Evolutionary conservation across 2,113 vertebrate species (phyloP), one percentile per base, ranked within the genome.

Genomic region (Zosterops pallidus): DNA sequence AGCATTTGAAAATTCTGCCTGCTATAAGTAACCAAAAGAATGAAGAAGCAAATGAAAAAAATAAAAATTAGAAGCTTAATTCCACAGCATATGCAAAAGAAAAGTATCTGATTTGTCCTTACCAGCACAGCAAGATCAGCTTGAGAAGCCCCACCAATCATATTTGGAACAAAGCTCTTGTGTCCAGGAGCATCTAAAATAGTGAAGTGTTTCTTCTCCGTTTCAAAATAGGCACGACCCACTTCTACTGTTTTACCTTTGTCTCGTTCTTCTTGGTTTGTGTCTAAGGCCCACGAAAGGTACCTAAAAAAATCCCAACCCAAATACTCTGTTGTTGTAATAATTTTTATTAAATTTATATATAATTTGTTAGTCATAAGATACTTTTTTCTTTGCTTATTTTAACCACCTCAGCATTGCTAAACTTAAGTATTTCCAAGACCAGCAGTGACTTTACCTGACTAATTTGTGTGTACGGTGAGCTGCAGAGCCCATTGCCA

Each of bases 201-300:
- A 80, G 99, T 99, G 97, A 99, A 99, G 94, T 99, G 99, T 93
- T 99, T 99, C 89, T 99, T 99, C 97, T 99, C 99, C 0, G 99
- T 99, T 98, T 99, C 99, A 96, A 99, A 99, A 97, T 99, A 99
- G 53, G 99, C 99, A 96, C 99, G 98, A 52, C 99, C 99, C 60
- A 99, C 99, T 98, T 99, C 99, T 62, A 99, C 99, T 12, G 99
- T 99, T 98, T 99, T 99, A 80, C 99, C 99, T 95, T 99, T 99
- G 98, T 99, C 99, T 91, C 99, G 97, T 97, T 99, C 99, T 98
- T 99, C 99, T 95, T 99, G 99, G 97, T 99, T 99, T 91, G 99
- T 99, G 95, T 99, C 99, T 98, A 99, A 98, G 94, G 99, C 99
- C 99, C 99, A 99, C 31, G 99, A 99, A 75, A 99, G 98, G 97